Conservation (phyloP, 1,140 invertebrate genomes). For the Drosophila santomea region DNA sequence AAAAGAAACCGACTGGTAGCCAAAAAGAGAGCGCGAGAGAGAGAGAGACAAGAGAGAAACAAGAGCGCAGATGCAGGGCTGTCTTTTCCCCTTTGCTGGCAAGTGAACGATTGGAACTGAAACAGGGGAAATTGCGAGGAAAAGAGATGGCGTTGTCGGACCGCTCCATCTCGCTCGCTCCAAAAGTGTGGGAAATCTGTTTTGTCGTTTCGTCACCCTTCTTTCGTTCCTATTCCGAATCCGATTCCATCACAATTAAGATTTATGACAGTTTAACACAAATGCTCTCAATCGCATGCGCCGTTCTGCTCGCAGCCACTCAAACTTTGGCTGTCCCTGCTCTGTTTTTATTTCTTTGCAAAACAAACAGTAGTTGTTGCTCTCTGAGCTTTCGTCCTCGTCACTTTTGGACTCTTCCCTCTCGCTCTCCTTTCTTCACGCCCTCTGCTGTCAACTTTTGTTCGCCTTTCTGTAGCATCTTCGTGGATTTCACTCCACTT, state of each 20-base stretch:
- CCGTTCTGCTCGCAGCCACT: slow-evolving; percentile 40
- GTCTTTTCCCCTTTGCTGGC: slow-evolving; percentile 67
- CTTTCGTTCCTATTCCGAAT: slow-evolving; percentile 40
- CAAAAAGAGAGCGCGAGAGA: slow-evolving; percentile 8
- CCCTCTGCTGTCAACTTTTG: slow-evolving; percentile 35
- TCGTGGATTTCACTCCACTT: slow-evolving; percentile 49
- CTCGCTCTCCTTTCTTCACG: slow-evolving; percentile 27
- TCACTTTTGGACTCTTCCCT: slow-evolving; percentile 40
- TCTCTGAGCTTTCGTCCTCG: slow-evolving; percentile 40
- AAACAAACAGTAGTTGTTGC: slow-evolving; percentile 53
- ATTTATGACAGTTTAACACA: slow-evolving; percentile 83
- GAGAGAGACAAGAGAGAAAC: slow-evolving; percentile 19
- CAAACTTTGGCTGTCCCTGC: slow-evolving; percentile 64
- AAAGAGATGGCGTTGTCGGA: slow-evolving; percentile 7
- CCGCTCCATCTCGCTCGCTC: slow-evolving; percentile 7
- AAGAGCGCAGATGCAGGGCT: slow-evolving; percentile 37
- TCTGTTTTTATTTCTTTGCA: slow-evolving; percentile 35
- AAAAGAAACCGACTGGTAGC: not conserved
- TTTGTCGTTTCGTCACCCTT: slow-evolving; percentile 47
- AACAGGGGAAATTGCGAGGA: slow-evolving; percentile 51
- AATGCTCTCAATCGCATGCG: slow-evolving; percentile 77
- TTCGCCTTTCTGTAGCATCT: slow-evolving; percentile 40
- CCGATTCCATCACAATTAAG: slow-evolving; percentile 82
- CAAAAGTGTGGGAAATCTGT: slow-evolving; percentile 47
- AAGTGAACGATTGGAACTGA: slow-evolving; percentile 58